Evolutionary conservation across 1,140 invertebrate species (phyloP).

Genomic region (Tetraneura akinire): DNA sequence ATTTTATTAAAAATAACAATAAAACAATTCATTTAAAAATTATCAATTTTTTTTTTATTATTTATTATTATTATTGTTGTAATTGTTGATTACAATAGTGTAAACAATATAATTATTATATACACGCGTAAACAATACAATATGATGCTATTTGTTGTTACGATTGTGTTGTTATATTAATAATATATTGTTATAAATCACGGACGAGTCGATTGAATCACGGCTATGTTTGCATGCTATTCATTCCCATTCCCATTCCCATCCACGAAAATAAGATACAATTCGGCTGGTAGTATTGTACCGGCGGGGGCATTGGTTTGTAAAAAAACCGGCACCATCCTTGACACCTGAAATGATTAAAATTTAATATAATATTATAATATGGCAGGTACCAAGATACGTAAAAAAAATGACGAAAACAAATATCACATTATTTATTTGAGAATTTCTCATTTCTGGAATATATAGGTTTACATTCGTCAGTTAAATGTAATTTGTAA

Average conservation of each 20-base stretch:
- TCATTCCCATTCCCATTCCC: constrained; percentile 5
- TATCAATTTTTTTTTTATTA: constrained; percentile 3
- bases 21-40: constrained; percentile 38
- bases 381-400: not conserved
- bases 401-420: no score
- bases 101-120: not conserved
- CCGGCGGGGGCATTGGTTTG: not conserved
- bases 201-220: not conserved
- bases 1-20: constrained; percentile 49
- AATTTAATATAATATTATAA: not conserved
- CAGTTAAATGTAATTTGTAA: no score
- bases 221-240: no score
- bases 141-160: no score
- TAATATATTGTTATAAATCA: not conserved
- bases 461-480: no score
- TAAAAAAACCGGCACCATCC: constrained; percentile 33
- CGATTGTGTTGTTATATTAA: not conserved
- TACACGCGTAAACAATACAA: not conserved
- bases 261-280: constrained; percentile 37
- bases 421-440: not conserved
- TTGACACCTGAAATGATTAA: constrained; percentile 9
- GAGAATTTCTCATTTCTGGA: no score
- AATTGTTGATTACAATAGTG: no score
- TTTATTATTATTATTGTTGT: constrained; percentile 58
- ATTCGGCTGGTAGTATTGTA: constrained; percentile 33